Base-by-base conservation (phyloP, 1,140 invertebrate genomes). In the Colletes gigas region DNA sequence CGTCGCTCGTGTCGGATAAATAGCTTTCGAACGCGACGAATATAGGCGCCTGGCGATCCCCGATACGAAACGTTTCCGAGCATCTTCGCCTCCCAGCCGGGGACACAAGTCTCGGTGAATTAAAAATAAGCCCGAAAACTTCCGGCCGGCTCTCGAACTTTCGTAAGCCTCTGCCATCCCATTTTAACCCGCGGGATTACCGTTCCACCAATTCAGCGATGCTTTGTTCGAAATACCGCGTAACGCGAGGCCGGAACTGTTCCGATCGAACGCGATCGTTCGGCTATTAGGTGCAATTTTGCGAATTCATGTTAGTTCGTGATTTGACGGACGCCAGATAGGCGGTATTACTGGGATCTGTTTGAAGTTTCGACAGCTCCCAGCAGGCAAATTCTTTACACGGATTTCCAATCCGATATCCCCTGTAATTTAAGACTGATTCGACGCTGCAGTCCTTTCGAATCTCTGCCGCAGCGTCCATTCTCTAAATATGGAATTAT, bases 61-160 rank as follows among this genome's bases (percentile, higher is more conserved):
- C 14, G 15, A 59, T 47, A 15, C 69, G 62, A 75, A 75, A 63
- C 7, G 44, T 30, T 17, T 52, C 30, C 21, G n/a, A 63, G 7
- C 15, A n/a, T 41, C 59, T 70, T 30, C 59, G 67, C 17, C 17
- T 19, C 30, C 10, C 44, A 47, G 44, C 44, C 4, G 39, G 30
- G 72, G 41, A 70, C 12, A 62, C 75, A 47, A 47, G 39, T 55
- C 41, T 7, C 19, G 41, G 60, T 79, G 70, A 79, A 79, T 79
- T 79, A 79, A 79, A 79, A 73, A 79, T 79, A 79, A 79, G 52
- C 77, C 21, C 17, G 52, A 47, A 55, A 63, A 73, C 21, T 79
- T 78, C 50, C 39, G 69, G 41, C 30, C 60, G 14, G 60, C 17
- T 54, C 17, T 54, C 17, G 39, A 73, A 79, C 60, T 79, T 79